Conservation (phyloP, 1,140 invertebrate species). For the Platorchestia sp. region DNA sequence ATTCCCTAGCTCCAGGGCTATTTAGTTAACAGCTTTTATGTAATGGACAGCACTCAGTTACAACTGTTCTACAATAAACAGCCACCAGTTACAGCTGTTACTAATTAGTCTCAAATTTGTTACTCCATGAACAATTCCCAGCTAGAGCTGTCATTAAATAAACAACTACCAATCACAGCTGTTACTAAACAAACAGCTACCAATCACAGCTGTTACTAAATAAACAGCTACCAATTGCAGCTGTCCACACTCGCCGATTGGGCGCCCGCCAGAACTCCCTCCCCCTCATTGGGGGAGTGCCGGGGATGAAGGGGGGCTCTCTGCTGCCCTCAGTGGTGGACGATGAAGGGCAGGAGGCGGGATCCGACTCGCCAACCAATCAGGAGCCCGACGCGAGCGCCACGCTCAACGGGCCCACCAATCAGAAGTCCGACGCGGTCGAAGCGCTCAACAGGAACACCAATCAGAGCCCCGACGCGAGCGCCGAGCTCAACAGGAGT, state of each 20-base stretch:
- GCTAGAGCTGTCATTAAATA: too few relatives aligned
- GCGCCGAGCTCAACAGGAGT: neutral
- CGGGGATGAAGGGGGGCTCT: neutral
- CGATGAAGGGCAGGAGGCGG: neutral
- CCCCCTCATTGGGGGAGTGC: conserved; percentile 20
- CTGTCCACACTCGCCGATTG: conserved; percentile 60
- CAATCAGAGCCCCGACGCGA: neutral
- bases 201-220: too few relatives aligned
- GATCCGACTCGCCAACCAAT: neutral
- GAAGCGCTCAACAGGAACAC: neutral
- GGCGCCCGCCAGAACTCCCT: conserved; percentile 60
- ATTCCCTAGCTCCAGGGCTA: too few relatives aligned
- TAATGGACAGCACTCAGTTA: too few relatives aligned
- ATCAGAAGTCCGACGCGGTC: neutral
- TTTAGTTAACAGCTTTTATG: too few relatives aligned
- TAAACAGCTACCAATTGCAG: conserved; percentile 52
- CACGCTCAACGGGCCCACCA: too few relatives aligned
- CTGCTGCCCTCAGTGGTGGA: neutral
- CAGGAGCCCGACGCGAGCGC: neutral
- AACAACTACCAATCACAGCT: too few relatives aligned
- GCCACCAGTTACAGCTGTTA: too few relatives aligned
- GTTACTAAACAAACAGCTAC: too few relatives aligned
- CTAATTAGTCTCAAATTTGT: too few relatives aligned
- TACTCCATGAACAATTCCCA: too few relatives aligned
- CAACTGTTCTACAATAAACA: too few relatives aligned